Conservation (phyloP, 2,113 vertebrate genomes). For the Genyomyrus donnyi region DNA sequence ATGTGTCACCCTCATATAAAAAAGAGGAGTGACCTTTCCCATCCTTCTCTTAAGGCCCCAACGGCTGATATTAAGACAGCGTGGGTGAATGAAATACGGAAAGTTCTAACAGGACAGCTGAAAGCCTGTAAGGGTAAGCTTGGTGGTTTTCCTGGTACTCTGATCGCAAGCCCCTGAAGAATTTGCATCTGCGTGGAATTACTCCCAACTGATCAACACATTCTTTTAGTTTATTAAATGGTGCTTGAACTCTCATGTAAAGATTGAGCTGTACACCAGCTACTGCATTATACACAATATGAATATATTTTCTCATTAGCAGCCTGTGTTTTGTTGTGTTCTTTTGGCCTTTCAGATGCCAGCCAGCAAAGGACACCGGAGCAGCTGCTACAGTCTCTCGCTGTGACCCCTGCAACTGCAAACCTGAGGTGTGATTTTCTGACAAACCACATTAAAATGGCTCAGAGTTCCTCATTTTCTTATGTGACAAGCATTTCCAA, state of each 20-base stretch:
- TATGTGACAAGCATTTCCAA: not conserved
- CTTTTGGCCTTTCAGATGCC: constrained; percentile 60
- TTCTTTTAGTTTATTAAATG: not conserved
- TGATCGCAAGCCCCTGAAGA: not conserved
- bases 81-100: constrained; percentile 93
- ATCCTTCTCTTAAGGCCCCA: constrained; percentile 68
- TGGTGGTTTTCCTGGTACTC: not conserved
- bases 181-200: not conserved
- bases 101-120: constrained; percentile 88
- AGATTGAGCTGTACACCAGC: not conserved
- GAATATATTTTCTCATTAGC: not conserved
- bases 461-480: not conserved
- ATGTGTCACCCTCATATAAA: not conserved
- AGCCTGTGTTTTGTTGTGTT: not conserved
- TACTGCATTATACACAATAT: not conserved
- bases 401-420: constrained; percentile 38
- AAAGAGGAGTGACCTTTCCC: not conserved
- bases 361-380: constrained; percentile 82
- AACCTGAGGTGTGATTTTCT: constrained; percentile 63
- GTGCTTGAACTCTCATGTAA: not conserved
- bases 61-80: constrained; percentile 84
- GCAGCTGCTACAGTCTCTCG: constrained; percentile 58
- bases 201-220: not conserved
- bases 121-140: constrained; percentile 80
- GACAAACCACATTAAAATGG: not conserved